Evolutionary conservation across 2,888 invertebrate species (phyloP), one percentile per base, ranked within the genome.

Genomic region (Drosophila incognita): DNA sequence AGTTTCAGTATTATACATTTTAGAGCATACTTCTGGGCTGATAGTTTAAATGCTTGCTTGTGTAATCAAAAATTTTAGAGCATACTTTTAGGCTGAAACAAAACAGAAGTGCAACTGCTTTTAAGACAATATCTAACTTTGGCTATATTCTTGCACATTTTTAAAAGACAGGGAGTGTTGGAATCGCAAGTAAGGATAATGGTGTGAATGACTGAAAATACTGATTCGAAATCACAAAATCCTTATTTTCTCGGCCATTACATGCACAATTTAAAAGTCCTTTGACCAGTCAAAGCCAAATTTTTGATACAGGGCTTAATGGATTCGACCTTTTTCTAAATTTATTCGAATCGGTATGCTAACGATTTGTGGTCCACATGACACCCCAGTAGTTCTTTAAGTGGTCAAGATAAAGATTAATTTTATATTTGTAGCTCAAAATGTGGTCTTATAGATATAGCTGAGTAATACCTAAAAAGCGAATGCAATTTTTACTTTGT

Each of bases 31-130:
- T 21, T 53, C 11, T 21, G 21, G 33, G 52, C 15, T 1, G 7
- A 4, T 2, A 0, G 4, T 8, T 2, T 0, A 24, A 46, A 24
- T 8, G 8, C 2, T 8, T 27, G 27, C 0, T 24, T 24, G 2
- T 1, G 4, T 0, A 7, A 7, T 36, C 15, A 15, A 15, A 0
- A 8, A 4, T 38, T 18, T 8, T 24, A 4, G 8, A 5, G 24
- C 15, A 46, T 24, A 24, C 24, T 15, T 24, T 46, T 1, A 46
- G 24, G 46, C 24, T 8, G 46, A 4, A 0, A 8, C 7, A 2
- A 46, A n/a, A 8, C 1, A n/a, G 8, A 2, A 1, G 10, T 0
- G n/a, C n/a, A 4, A 1, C 3, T 38, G 18, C 3, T 18, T 38
- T 18, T 0, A 3, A 38, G 4, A 11, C 31, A 3, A 42, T 21